Evolutionary conservation across 1,140 invertebrate genomes (phyloP), one percentile per base, ranked within the genome.

Genomic region (Augochlora pura): DNA sequence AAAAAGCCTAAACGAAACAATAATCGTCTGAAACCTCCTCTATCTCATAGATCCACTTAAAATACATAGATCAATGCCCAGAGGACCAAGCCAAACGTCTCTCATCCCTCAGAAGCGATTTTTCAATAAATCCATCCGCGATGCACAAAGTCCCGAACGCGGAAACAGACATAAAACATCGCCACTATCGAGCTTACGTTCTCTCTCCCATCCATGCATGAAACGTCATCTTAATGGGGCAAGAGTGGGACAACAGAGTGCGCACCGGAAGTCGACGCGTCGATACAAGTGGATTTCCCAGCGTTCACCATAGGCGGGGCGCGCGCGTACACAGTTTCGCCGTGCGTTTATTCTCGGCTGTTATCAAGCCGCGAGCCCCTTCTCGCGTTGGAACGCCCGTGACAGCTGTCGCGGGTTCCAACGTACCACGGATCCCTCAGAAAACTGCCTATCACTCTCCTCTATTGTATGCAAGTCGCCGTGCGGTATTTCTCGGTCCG

Each of bases 401-500:
- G 82, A 83, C 79, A 81, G 78, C 79, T 83, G 82, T 81, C 82
- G 82, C 82, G 62, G 62, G 77, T 80, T 74, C n/a, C 81, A 81
- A 81, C 65, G 72, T n/a, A 54, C 75, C 62, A 39, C 32, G 59
- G 76, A 75, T 83, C 77, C 46, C 76, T 72, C 76, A 64, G 74
- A 81, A 79, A 85, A 85, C 77, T 83, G 83, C 62, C 81, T 82
- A 81, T 85, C 83, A 70, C 74, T 83, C 81, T 85, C 71, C 25
- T 73, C 80, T 85, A 85, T 85, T 85, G 83, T 85, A 85, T 83
- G 77, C 83, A 74, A 73, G 83, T 81, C 83, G 27, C 76, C 66
- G 62, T 2, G 62, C 52, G 59, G 77, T 64, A 81, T 81, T 82
- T 54, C 76, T 82, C 83, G 64, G 72, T 46, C 71, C 75, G 60